phyloP scores from a whole-genome alignment of 2,888 invertebrate genomes.

The Norana najaformis region DNA sequence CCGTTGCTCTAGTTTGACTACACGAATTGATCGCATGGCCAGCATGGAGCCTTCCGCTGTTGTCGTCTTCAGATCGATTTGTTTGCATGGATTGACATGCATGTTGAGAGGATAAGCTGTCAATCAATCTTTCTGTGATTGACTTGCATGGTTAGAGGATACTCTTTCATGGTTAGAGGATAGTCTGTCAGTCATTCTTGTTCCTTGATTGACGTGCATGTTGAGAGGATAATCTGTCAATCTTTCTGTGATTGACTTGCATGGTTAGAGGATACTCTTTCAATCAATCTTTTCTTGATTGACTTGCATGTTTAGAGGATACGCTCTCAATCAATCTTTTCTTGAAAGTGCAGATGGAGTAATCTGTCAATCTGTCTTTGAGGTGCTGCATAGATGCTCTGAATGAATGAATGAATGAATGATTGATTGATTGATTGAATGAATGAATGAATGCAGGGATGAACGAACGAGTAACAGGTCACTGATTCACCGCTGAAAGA shows the following conservation, averaged over 20 bases:
- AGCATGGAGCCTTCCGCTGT: neutral
- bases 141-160: neutral
- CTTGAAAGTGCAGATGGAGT: too few relatives aligned
- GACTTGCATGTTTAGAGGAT: neutral
- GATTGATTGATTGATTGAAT: too few relatives aligned
- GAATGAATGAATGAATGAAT: too few relatives aligned
- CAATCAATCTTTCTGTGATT: neutral
- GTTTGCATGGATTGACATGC: neutral
- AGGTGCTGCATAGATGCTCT: too few relatives aligned
- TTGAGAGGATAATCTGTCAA: too few relatives aligned
- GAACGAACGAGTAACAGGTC: too few relatives aligned
- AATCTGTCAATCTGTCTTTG: too few relatives aligned
- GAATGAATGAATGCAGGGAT: too few relatives aligned
- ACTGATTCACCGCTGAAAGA: too few relatives aligned
- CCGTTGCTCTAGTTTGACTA: neutral
- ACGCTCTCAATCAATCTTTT: neutral
- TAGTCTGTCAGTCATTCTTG: neutral
- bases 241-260: neutral
- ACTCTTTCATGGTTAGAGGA: neutral
- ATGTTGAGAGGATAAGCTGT: too few relatives aligned
- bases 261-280: neutral
- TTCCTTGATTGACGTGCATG: neutral
- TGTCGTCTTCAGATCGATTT: neutral
- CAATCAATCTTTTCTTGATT: too few relatives aligned
- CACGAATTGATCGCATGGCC: neutral